A percentile compares a stretch with the other conserved stretches of the same genome.
These are phyloP conservation scores for Drosophila watanabei DNA, from an alignment of 1,140 invertebrate genomes.

Conservation along the genomic window DNA sequence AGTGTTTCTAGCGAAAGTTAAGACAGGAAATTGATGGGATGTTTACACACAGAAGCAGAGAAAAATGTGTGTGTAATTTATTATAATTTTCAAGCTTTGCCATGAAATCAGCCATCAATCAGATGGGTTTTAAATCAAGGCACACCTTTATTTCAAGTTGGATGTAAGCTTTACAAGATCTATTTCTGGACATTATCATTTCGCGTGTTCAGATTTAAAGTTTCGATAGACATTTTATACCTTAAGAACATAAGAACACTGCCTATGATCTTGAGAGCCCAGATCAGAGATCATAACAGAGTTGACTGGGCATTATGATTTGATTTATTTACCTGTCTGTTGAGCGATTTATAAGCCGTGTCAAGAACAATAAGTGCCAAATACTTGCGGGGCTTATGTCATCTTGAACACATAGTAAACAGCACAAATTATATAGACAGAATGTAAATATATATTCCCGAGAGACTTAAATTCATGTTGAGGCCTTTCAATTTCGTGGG, in stretches of 20 bases:
- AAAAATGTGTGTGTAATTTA: slow-evolving; percentile 3
- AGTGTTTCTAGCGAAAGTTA: slow-evolving; percentile 36
- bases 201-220: slow-evolving; percentile 12
- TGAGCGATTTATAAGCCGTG: slow-evolving; percentile 38
- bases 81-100: slow-evolving; percentile 5
- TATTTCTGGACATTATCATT: slow-evolving; percentile 18
- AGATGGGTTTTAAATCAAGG: slow-evolving; percentile 9
- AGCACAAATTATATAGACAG: background rate
- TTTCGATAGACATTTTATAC: slow-evolving; percentile 11
- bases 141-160: slow-evolving; percentile 26
- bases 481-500: slow-evolving; percentile 60
- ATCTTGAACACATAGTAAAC: slow-evolving; percentile 20
- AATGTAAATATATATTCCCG: slow-evolving; percentile 1
- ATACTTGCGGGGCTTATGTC: slow-evolving; percentile 61
- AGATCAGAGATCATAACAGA: slow-evolving; percentile 4
- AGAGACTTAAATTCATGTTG: slow-evolving; percentile 41
- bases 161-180: background rate
- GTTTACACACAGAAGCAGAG: slow-evolving; percentile 25
- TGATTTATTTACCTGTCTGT: slow-evolving; percentile 59
- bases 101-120: slow-evolving; percentile 20
- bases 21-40: slow-evolving; percentile 47
- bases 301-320: too few relatives aligned
- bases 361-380: slow-evolving; percentile 42
- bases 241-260: slow-evolving; percentile 20
- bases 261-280: slow-evolving; percentile 7